These are phyloP conservation scores for Oscheius sp. DNA, from an alignment of 1,140 invertebrate species.

Conservation along the genomic window DNA sequence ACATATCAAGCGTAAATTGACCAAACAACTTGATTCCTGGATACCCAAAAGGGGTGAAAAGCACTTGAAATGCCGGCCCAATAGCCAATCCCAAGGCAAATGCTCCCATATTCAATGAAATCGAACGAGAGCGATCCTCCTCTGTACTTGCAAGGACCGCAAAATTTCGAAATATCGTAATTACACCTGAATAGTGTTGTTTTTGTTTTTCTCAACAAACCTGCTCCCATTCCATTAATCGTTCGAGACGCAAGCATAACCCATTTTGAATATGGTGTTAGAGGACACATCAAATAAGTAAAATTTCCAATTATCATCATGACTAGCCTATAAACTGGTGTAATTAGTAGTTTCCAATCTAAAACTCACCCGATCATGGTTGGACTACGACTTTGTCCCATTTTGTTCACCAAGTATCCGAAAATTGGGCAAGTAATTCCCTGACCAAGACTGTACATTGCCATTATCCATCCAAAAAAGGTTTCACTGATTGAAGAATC, in stretches of 20 bases:
- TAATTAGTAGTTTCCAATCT: too few species aligned
- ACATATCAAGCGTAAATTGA: conserved; percentile 1
- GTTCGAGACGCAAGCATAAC: conserved; percentile 1
- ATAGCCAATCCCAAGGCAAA: conserved; percentile 19
- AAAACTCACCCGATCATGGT: not conserved
- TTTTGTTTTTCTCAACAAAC: not conserved
- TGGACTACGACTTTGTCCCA: conserved; percentile 5
- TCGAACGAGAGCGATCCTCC: conserved; percentile 18
- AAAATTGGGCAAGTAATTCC: conserved; percentile 17
- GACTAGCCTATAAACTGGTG: conserved; percentile 1
- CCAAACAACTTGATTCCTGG: conserved; percentile 7
- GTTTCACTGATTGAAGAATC: conserved; percentile 14
- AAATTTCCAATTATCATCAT: conserved; percentile 23
- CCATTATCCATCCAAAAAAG: conserved; percentile 26
- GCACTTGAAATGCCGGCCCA: conserved; percentile 24
- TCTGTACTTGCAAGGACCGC: conserved; percentile 3
- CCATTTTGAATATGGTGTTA: conserved; percentile 2
- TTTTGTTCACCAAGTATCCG: conserved; percentile 13
- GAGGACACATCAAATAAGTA: not conserved
- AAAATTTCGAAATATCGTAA: conserved; percentile 17
- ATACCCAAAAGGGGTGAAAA: conserved; percentile 29
- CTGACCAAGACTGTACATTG: conserved; percentile 31
- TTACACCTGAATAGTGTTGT: conserved; percentile 14
- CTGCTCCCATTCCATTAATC: conserved; percentile 23
- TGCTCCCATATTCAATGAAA: conserved; percentile 25